Base-by-base conservation (phyloP, 2,113 vertebrate genomes). In the Oncorhynchus nerka region DNA sequence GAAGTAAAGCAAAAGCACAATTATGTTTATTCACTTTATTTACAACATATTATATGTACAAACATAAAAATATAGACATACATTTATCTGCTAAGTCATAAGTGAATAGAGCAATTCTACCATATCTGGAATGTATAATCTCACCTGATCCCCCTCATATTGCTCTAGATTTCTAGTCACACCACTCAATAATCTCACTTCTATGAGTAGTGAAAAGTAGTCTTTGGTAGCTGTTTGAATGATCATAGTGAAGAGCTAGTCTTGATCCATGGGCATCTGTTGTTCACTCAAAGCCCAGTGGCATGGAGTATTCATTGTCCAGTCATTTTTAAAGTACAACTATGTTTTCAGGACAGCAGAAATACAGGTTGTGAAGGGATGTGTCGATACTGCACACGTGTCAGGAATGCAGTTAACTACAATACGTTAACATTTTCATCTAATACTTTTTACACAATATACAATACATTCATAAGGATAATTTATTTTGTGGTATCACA, bases 401-500 rank as follows among this genome's bases (percentile, higher is more conserved):
- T 70, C 70, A 77, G 79, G 72, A 68, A 87, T 39, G 64, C 81
- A 81, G 74, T 24, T 67, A 73, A 68, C 87, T 86, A 89, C 79
- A 85, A 87, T 79, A 87, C 75, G 81, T 86, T 81, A 85, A 74
- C 70, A 61, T 87, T 84, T 62, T 83, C 76, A 84, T 74, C 84
- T 81, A 88, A 78, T 83, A 79, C 80, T 91, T 92, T 93, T 91
- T 94, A 94, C 93, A 94, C 86, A 91, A 94, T 93, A 83, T 93
- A 93, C 93, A 93, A 89, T 81, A 89, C 79, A 88, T 87, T 89
- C 69, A 89, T 83, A 82, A 77, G 80, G 84, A 86, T 90, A 92
- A 91, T 89, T 92, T 89, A 86, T 91, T 86, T 84, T 90, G 85
- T 83, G 85, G 86, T 81, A 71, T 74, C 76, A 89, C 89, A 92